Percentiles rank a stretch among this genome's conserved stretches.
Conservation (phyloP, 2,113 vertebrate genomes). For the Saguinus midas region DNA sequence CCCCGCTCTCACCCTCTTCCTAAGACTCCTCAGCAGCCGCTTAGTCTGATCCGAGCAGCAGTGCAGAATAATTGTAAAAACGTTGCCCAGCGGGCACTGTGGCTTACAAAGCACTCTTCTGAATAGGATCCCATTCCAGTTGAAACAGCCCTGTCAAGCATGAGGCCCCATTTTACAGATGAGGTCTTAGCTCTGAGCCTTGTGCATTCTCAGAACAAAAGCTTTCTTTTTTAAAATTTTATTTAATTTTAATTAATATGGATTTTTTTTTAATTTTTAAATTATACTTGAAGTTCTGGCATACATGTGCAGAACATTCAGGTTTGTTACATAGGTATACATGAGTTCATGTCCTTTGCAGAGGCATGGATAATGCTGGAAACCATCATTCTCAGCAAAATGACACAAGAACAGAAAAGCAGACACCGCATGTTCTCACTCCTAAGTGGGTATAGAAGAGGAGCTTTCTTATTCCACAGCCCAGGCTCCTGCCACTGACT, state of each 20-base stretch:
- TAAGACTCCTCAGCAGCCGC: background rate
- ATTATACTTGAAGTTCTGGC: too few species aligned
- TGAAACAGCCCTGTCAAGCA: accelerated
- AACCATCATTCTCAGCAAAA: too few species aligned
- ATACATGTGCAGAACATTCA: too few species aligned
- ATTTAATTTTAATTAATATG: too few species aligned
- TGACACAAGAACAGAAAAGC: too few species aligned
- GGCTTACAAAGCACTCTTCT: background rate
- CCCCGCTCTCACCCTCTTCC: background rate
- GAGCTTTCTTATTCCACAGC: background rate
- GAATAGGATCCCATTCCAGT: background rate
- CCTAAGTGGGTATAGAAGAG: background rate
- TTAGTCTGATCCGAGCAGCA: background rate
- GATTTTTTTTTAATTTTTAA: too few species aligned
- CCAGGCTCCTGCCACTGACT: background rate
- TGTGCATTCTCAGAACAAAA: accelerated
- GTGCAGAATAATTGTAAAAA: background rate
- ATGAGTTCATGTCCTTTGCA: too few species aligned
- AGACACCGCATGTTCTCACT: too few species aligned
- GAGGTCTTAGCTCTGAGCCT: background rate
- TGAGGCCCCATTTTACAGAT: background rate
- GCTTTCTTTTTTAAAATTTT: too few species aligned
- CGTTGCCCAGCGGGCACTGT: accelerated
- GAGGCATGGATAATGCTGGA: too few species aligned
- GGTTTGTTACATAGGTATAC: too few species aligned